Evolutionary conservation across 2,888 invertebrate species (phyloP).

Genomic region (Papilio elwesi): DNA sequence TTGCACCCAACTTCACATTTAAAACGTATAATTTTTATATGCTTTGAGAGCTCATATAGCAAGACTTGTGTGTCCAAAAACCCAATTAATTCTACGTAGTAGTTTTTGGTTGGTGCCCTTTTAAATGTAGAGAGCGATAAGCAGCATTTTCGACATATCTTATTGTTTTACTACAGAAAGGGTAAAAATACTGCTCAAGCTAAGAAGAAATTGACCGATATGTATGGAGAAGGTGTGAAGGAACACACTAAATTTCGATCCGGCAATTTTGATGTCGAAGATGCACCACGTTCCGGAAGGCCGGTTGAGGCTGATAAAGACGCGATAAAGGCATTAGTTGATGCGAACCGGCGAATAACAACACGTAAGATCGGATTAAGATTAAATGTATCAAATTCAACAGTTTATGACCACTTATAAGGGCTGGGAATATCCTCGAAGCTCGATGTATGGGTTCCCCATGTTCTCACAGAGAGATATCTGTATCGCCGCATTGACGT

Average conservation of each 20-base stretch:
- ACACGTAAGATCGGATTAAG: neutral
- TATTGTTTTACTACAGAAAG: constrained; percentile 22
- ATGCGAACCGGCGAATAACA: constrained; percentile 18
- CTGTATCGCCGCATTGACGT: too few species aligned
- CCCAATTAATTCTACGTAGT: constrained; percentile 44
- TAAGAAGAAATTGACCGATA: constrained; percentile 44
- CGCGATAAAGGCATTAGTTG: neutral
- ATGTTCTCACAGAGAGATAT: constrained; percentile 18
- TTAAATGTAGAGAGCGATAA: constrained; percentile 44
- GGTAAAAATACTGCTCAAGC: constrained; percentile 45
- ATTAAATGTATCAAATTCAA: neutral
- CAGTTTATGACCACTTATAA: constrained; percentile 22
- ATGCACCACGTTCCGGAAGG: too few species aligned
- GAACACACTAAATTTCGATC: constrained; percentile 2
- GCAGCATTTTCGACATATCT: constrained; percentile 37
- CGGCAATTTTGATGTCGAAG: too few species aligned
- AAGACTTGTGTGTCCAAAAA: constrained; percentile 42
- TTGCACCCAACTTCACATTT: too few species aligned
- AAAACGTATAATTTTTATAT: too few species aligned
- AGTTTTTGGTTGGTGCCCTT: constrained; percentile 46
- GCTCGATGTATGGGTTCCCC: constrained; percentile 21
- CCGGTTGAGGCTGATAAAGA: neutral
- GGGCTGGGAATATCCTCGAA: constrained; percentile 13
- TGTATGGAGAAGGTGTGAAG: constrained; percentile 44
- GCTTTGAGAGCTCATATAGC: constrained; percentile 35